A percentile compares a stretch with the other conserved stretches of the same genome.
These are phyloP conservation scores for Netelia melanura DNA, from an alignment of 2,888 invertebrate genomes.

Conservation along the genomic window DNA sequence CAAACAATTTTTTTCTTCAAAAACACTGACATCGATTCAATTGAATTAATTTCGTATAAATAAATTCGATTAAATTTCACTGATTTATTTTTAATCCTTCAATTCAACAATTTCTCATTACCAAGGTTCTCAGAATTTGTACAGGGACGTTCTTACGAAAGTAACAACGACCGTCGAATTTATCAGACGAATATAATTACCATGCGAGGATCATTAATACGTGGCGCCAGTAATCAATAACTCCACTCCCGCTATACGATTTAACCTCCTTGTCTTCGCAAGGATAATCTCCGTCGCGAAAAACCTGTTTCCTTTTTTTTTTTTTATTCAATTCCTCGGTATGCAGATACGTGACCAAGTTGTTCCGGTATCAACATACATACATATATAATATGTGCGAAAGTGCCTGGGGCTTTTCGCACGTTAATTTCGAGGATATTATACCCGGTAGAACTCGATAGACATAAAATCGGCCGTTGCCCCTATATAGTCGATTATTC, in stretches of 20 bases:
- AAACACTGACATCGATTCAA: too few relatives aligned
- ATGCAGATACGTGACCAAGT: not conserved
- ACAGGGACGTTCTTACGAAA: too few relatives aligned
- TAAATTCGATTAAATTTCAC: too few relatives aligned
- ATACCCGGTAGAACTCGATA: slow-evolving; percentile 22
- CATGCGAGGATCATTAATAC: not conserved
- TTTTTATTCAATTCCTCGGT: not conserved
- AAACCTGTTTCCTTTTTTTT: not conserved
- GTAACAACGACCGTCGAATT: too few relatives aligned
- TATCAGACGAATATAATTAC: too few relatives aligned
- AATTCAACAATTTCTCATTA: too few relatives aligned
- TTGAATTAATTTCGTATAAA: too few relatives aligned
- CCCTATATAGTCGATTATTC: slow-evolving; percentile 74
- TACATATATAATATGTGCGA: not conserved
- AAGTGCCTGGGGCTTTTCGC: not conserved
- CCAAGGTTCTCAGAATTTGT: too few relatives aligned
- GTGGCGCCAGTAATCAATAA: not conserved
- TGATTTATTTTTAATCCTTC: too few relatives aligned
- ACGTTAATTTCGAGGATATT: not conserved
- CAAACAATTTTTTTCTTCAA: too few relatives aligned
- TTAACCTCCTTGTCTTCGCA: not conserved
- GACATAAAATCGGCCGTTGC: slow-evolving; percentile 68
- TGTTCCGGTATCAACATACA: not conserved
- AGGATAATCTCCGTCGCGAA: not conserved
- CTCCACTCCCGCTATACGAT: not conserved